Evolutionary conservation across 2,113 vertebrate genomes (phyloP).

Genomic region (Eurystomus gularis): DNA sequence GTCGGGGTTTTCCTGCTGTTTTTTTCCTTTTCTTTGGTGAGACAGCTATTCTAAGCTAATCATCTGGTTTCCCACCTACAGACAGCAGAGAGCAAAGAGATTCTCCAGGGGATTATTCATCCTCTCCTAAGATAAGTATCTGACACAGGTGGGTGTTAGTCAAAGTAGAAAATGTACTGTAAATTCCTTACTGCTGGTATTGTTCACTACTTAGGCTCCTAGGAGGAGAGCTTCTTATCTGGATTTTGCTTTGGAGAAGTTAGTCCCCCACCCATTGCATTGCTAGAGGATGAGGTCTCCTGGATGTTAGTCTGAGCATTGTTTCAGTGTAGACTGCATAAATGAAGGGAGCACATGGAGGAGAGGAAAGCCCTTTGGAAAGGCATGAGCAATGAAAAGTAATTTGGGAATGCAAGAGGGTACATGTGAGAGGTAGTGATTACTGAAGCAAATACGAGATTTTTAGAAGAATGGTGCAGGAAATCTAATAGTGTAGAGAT

Average conservation of each 20-base stretch:
- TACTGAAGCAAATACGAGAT: neutral
- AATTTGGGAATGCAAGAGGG: neutral
- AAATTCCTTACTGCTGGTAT: conserved; percentile 31
- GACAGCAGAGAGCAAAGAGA: neutral
- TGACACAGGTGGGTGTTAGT: conserved; percentile 59
- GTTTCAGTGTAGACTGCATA: neutral
- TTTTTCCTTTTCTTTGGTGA: neutral
- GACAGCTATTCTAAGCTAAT: conserved; percentile 20
- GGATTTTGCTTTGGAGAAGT: neutral
- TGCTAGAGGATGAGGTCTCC: neutral
- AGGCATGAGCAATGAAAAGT: neutral
- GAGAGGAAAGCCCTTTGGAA: neutral
- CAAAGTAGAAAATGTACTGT: conserved; percentile 47
- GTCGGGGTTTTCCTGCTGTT: neutral
- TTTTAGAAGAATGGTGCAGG: neutral
- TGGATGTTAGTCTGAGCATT: neutral
- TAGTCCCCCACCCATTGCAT: accelerated
- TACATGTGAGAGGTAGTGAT: neutral
- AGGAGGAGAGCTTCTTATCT: neutral
- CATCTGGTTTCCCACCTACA: conserved; percentile 43
- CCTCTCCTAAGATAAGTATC: conserved; percentile 27
- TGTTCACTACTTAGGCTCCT: conserved; percentile 4
- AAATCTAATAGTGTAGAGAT: neutral
- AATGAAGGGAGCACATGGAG: neutral
- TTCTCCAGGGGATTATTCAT: conserved; percentile 19